phyloP scores from a whole-genome alignment of 2,113 vertebrate genomes.

The Hyaena hyaena region DNA sequence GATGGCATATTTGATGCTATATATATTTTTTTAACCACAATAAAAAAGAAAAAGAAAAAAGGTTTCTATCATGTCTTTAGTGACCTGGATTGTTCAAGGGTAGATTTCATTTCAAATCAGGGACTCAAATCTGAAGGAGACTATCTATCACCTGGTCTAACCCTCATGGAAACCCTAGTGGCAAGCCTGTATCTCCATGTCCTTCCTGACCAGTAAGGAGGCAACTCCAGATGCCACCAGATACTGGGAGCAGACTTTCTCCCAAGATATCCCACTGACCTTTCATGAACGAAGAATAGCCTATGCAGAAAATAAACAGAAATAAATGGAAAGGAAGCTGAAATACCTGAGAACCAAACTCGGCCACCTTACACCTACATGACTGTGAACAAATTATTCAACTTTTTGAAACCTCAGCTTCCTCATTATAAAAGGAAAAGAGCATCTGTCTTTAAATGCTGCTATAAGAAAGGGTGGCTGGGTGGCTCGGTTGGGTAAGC shows the following conservation, averaged over 20 bases:
- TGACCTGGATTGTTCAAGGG: neutral
- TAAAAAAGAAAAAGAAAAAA: neutral
- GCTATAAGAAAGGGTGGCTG: neutral
- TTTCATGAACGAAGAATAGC: neutral
- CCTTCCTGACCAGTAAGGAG: neutral
- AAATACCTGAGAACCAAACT: neutral
- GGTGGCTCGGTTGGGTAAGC: too few species aligned
- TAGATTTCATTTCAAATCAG: slow-evolving; percentile 35
- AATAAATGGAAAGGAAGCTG: neutral
- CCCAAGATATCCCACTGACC: neutral
- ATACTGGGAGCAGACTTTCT: neutral
- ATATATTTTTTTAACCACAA: neutral
- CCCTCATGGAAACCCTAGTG: neutral
- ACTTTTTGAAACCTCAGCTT: neutral
- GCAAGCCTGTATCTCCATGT: neutral
- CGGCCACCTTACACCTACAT: neutral
- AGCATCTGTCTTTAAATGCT: neutral
- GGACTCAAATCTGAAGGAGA: neutral
- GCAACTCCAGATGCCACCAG: neutral
- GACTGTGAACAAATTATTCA: neutral
- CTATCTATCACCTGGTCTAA: neutral
- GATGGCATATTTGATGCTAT: neutral
- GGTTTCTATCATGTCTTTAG: neutral
- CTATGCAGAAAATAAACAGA: neutral
- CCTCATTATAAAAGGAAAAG: slow-evolving; percentile 1